phyloP scores from a whole-genome alignment of 35 echinoderm and acorn worm genomes.

The Chiridota heheva region DNA sequence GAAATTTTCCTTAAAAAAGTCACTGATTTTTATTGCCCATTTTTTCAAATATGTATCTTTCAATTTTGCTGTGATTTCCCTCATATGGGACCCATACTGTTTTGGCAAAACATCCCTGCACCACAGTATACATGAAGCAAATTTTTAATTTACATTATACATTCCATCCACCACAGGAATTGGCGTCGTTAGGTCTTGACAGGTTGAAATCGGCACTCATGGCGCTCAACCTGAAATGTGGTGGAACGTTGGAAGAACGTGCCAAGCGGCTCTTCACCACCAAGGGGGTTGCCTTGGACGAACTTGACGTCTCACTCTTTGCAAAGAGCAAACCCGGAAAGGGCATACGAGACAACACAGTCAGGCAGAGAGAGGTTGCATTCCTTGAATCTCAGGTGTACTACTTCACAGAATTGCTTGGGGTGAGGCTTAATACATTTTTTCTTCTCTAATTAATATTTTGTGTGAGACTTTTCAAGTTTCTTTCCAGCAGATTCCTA shows the following conservation, averaged over 20 bases:
- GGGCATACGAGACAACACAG: conserved; percentile 71
- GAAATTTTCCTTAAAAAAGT: no score
- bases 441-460: no score
- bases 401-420: conserved; percentile 80
- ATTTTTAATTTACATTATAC: no score
- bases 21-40: no score
- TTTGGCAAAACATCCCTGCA: no score
- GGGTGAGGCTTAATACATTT: conserved; percentile 67
- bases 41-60: no score
- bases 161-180: no score
- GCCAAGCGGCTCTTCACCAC: conserved; percentile 88
- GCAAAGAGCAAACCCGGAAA: conserved; percentile 97
- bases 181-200: conserved; percentile 95
- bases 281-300: conserved; percentile 83
- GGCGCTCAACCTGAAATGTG: conserved; percentile 91
- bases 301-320: conserved; percentile 86
- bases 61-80: no score
- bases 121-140: no score
- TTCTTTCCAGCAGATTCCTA: no score
- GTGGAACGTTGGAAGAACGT: conserved; percentile 88
- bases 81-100: no score
- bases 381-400: conserved; percentile 90
- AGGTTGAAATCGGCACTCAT: conserved; percentile 95
- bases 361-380: conserved; percentile 77
- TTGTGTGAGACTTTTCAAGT: no score